Evolutionary conservation across 2,888 invertebrate genomes (phyloP), one percentile per base, ranked within the genome.

Genomic region (Callyntrura guangdongensis): DNA sequence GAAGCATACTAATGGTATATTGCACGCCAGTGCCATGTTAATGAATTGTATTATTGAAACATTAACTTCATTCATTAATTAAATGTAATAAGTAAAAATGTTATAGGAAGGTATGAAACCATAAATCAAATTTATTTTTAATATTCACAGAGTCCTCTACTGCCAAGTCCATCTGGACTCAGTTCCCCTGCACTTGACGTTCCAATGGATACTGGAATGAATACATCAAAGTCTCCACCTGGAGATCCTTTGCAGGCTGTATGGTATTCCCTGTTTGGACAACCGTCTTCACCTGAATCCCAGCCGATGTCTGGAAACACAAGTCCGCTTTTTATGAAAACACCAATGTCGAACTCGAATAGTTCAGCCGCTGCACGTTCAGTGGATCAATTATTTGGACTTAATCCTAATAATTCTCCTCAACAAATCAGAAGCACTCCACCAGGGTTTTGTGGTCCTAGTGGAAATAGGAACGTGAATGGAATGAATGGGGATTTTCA

Each of bases 101-200:
- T 6, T 2, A 36, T 36, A 36, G 36, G 6, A 36, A 2, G 2
- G 36, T 36, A 4, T 36, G 36, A 4, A 36, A 36, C 36, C 36
- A 6, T 36, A 36, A 36, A 36, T 36, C 36, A 36, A 36, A 64
- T 36, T 69, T 36, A 2, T 17, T 20, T 61, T 45, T 85, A 47
- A 64, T 25, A 81, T 91, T 88, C 3, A 0, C 93, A 94, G 94
- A 94, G 94, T 79, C 94, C 95, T 9, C 91, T 95, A 64, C 93
- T 95, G 69, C 95, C 95, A 67, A 94, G 94, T 86, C 95, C 95
- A 61, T 93, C 94, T 25, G 92, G 93, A 4, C 84, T 93, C 8
- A 92, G 90, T 79, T 94, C 94, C 27, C 94, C 94, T 12, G 86
- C 91, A 22, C 86, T 94, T 56, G 94, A 93, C 49, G 91, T 93